Evolutionary conservation across 2,797 vertebrate genomes (phyloP), one percentile per base, ranked within the genome.

Genomic region (Neolamprologus multifasciatus): DNA sequence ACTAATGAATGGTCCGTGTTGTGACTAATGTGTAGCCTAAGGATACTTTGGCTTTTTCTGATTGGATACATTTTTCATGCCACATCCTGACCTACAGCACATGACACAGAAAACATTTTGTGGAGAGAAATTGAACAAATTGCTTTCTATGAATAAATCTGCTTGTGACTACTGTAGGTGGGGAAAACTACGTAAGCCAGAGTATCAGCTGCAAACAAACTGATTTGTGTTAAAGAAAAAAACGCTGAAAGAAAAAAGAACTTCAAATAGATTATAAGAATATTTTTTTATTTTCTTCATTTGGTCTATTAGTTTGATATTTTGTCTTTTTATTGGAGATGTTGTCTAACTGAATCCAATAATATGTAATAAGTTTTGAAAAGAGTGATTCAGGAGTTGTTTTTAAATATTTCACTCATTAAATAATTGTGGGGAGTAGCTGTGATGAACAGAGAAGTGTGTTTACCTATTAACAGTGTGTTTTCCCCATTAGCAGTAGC

Each of bases 11-110:
- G 86, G 76, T 67, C 85, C 38, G 4, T 67, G 74, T 89, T 94
- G 93, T 94, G 92, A 95, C 94, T 95, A 95, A 95, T 94, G 93
- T 90, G 89, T 89, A 84, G 94, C 94, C 94, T 84, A 77, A 87
- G 93, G 95, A 91, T 84, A 83, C 91, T 85, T 84, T 88, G 89
- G 78, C 85, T 91, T 82, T 67, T 87, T 94, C 90, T 94, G 95
- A 95, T 94, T 94, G 92, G 92, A 93, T 93, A 93, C 94, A 95
- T 95, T 94, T 95, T 95, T 96, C 91, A 96, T 95, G 85, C 85
- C 89, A 88, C 79, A 83, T 85, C 38, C 85, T 86, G 89, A 93
- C 91, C 92, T 83, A 87, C 90, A 92, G 88, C 87, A 87, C 76
- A 90, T 86, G 92, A 91, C 92, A 91, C 88, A 74, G 83, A 88